Evolutionary conservation across 2,888 invertebrate species (phyloP).

Genomic region (Phymatocera aterrima): DNA sequence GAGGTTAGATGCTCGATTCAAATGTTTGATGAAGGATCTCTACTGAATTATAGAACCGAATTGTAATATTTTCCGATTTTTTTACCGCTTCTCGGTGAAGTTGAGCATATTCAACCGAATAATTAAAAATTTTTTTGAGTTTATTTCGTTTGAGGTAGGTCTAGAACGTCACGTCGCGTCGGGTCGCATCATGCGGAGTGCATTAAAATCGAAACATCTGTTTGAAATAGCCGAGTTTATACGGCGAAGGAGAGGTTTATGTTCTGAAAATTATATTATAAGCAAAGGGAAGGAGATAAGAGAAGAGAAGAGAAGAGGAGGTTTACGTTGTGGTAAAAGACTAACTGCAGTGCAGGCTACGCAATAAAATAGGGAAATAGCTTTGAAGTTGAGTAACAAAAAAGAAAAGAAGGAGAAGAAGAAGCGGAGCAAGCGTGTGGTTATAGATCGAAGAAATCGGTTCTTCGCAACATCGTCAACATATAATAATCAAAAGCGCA

Average conservation of each 20-base stretch:
- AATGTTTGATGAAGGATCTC: background rate
- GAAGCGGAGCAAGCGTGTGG: background rate
- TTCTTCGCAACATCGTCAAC: background rate
- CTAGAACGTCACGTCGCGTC: too few relatives aligned
- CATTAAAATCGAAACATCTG: constrained; percentile 12
- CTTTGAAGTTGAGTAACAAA: background rate
- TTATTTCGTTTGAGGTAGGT: constrained; percentile 15
- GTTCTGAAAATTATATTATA: background rate
- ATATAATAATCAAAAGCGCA: background rate
- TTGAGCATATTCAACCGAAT: background rate
- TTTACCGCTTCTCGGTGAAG: too few relatives aligned
- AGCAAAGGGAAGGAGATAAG: background rate
- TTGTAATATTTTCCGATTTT: background rate
- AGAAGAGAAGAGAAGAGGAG: background rate
- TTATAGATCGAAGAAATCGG: background rate
- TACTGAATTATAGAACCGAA: background rate
- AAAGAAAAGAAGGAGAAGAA: too few relatives aligned
- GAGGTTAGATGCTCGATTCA: too few relatives aligned
- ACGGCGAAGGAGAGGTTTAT: background rate
- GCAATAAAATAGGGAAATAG: background rate
- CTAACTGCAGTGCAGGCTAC: constrained; percentile 23
- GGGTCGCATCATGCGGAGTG: too few relatives aligned
- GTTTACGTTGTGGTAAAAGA: constrained; percentile 11
- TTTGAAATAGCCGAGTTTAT: constrained; percentile 1
- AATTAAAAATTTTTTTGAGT: too few relatives aligned